Evolutionary conservation across 2,113 vertebrate species (phyloP).

Genomic region (Equus quagga): DNA sequence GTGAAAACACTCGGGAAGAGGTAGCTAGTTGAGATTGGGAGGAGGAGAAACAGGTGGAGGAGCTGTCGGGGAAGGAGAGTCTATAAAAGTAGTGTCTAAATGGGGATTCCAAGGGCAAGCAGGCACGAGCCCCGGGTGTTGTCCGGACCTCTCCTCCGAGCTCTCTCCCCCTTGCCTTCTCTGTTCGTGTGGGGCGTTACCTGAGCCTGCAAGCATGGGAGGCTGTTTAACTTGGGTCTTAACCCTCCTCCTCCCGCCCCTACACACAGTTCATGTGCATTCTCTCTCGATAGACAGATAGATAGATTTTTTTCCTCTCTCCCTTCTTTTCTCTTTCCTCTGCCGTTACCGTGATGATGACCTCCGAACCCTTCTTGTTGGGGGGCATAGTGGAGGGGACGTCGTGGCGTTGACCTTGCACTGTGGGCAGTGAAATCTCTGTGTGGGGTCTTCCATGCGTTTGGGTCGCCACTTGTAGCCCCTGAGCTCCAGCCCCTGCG

Average conservation of each 20-base stretch:
- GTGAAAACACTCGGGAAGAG: not conserved
- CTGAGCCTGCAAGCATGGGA: not conserved
- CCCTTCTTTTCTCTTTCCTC: not conserved
- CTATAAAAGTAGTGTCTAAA: not conserved
- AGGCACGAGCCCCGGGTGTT: fast-evolving
- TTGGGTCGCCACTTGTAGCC: not conserved
- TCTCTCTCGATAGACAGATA: fast-evolving
- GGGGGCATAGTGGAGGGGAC: not conserved
- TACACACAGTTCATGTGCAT: not conserved
- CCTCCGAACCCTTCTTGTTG: not conserved
- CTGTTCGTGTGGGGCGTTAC: not conserved
- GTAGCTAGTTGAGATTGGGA: not conserved
- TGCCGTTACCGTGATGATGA: not conserved
- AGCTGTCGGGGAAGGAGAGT: too few species aligned
- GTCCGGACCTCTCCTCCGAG: not conserved
- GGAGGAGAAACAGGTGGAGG: not conserved
- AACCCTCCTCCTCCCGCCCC: not conserved
- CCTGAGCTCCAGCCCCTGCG: not conserved
- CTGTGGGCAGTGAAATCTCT: not conserved
- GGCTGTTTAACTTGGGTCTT: not conserved
- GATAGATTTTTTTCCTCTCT: not conserved
- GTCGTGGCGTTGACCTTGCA: not conserved
- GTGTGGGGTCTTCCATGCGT: not conserved
- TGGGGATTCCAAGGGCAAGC: not conserved
- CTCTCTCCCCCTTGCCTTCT: not conserved